Conservation (phyloP, 2,797 vertebrate genomes). For the Acanthornis magna region DNA sequence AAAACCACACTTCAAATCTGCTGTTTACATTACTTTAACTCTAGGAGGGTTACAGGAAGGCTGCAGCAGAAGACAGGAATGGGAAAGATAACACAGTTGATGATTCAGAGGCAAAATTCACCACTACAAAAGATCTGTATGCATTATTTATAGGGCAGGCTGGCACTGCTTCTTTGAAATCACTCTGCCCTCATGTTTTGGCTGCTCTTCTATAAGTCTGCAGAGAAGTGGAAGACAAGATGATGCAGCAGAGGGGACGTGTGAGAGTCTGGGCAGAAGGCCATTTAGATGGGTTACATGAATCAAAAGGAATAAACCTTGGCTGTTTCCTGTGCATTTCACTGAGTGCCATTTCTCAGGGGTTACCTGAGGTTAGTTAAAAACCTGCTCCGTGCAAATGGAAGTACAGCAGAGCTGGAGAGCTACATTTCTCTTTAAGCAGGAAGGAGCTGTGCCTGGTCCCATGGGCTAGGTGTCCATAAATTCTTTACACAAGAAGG, state of each 20-base stretch:
- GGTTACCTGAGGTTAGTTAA: neutral
- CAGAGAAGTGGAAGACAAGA: constrained; percentile 27
- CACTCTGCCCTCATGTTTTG: neutral
- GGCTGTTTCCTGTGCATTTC: neutral
- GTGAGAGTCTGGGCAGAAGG: neutral
- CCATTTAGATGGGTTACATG: neutral
- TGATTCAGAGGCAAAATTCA: neutral
- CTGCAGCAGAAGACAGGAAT: constrained; percentile 19
- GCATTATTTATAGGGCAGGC: constrained; percentile 51
- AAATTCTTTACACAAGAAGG: neutral
- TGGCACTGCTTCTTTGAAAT: constrained; percentile 8
- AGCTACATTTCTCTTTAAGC: neutral
- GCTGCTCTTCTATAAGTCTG: neutral
- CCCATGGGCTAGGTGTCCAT: neutral
- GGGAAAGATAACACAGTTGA: constrained; percentile 1
- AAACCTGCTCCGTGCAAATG: neutral
- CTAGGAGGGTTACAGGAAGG: neutral
- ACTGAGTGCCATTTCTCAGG: neutral
- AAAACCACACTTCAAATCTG: neutral
- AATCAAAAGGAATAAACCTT: neutral
- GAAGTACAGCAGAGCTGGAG: neutral
- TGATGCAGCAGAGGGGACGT: neutral
- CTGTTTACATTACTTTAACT: neutral
- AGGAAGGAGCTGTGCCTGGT: neutral
- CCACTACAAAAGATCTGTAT: neutral